Evolutionary conservation across 2,113 vertebrate species (phyloP).

Genomic region (Origma solitaria): DNA sequence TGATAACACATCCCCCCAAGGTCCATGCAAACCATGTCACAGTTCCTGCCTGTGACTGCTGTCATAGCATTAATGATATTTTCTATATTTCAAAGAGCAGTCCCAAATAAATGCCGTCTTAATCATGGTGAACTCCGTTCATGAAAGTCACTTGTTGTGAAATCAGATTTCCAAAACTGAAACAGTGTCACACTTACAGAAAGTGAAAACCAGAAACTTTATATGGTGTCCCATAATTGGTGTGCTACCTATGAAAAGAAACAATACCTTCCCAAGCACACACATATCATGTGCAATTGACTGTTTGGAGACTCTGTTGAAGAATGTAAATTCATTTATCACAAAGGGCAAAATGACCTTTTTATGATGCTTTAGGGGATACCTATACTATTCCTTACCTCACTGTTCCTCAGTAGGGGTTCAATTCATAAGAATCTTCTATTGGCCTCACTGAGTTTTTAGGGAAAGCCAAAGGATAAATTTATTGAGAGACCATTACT

Average conservation of each 20-base stretch:
- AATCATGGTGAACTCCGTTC: background rate
- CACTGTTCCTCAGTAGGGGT: background rate
- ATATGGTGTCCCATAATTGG: background rate
- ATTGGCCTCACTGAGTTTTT: background rate
- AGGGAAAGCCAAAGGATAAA: background rate
- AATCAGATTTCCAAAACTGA: background rate
- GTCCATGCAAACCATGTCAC: background rate
- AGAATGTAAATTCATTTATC: background rate
- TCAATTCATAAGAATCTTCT: background rate
- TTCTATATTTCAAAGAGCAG: background rate
- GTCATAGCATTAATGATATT: background rate
- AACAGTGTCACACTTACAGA: background rate
- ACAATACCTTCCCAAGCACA: background rate
- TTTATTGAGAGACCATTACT: background rate
- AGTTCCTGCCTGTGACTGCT: background rate
- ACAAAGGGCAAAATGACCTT: background rate
- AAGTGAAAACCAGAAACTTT: background rate
- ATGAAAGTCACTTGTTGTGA: background rate
- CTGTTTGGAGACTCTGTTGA: background rate
- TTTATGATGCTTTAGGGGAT: background rate
- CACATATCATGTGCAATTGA: background rate
- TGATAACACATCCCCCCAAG: background rate
- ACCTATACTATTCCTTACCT: background rate
- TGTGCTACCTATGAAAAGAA: background rate
- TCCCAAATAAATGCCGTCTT: background rate